Evolutionary conservation across 2,797 vertebrate species (phyloP).

Genomic region (Acanthopagrus latus): DNA sequence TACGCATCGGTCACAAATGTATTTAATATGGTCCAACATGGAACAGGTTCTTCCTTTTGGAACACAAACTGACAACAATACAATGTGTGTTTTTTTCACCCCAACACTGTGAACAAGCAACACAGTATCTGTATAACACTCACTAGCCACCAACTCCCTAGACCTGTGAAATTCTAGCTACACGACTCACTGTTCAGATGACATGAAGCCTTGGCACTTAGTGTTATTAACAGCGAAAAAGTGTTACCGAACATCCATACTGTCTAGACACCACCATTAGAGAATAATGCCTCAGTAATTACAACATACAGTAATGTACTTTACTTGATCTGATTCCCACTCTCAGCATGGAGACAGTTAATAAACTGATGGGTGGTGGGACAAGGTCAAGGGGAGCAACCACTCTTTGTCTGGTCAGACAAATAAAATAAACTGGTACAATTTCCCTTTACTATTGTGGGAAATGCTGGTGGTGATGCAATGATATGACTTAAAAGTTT

Average conservation of each 20-base stretch:
- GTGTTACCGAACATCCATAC: slow-evolving; percentile 18
- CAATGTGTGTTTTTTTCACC: too few species aligned
- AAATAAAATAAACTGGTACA: neutral
- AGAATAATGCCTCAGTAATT: slow-evolving; percentile 28
- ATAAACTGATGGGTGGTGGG: slow-evolving; percentile 16
- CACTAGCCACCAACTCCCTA: too few species aligned
- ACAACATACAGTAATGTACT: slow-evolving; percentile 13
- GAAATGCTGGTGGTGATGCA: neutral
- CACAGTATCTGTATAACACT: too few species aligned
- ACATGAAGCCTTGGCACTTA: slow-evolving; percentile 26
- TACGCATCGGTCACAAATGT: neutral
- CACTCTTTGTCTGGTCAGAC: slow-evolving; percentile 3
- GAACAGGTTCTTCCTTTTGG: neutral
- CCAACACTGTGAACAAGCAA: too few species aligned
- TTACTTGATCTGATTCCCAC: slow-evolving; percentile 23
- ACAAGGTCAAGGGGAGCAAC: slow-evolving; percentile 12
- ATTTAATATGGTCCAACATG: neutral
- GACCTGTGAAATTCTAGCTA: slow-evolving; percentile 9
- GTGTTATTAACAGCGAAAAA: slow-evolving; percentile 18
- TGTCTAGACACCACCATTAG: slow-evolving; percentile 47
- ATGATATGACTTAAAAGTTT: neutral
- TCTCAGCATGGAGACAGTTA: slow-evolving; percentile 1
- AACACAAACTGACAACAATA: too few species aligned
- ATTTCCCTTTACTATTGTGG: neutral
- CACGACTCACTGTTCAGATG: neutral